Conservation (phyloP, 2,113 vertebrate species). For the Pionites leucogaster region DNA sequence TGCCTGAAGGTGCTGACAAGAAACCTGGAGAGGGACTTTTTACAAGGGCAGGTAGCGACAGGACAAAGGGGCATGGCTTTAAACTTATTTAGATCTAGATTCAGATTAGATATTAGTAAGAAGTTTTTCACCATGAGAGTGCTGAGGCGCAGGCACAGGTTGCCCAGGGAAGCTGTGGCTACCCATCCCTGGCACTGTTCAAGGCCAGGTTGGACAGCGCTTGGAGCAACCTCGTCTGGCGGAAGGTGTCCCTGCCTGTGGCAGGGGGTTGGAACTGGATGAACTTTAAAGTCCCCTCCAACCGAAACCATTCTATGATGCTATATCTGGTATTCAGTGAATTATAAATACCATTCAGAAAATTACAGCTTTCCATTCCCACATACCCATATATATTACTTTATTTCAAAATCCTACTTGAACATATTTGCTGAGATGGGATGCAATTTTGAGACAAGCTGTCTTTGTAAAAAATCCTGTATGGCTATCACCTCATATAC, state of each 20-base stretch:
- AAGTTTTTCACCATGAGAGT: not conserved
- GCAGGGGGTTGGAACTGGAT: not conserved
- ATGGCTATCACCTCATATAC: constrained; percentile 41
- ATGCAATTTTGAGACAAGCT: not conserved
- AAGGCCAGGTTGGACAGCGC: not conserved
- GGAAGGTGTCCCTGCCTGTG: not conserved
- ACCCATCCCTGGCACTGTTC: not conserved
- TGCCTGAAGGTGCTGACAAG: not conserved
- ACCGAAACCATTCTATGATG: not conserved
- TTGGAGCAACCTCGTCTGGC: not conserved
- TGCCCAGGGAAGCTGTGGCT: not conserved
- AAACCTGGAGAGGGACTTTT: not conserved
- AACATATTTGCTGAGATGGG: not conserved
- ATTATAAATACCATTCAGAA: not conserved
- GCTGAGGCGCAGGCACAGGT: not conserved
- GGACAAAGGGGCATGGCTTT: not conserved
- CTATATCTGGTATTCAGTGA: not conserved
- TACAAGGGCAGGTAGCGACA: not conserved
- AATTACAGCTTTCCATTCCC: not conserved
- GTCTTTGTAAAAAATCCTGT: constrained; percentile 21
- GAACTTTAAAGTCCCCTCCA: not conserved
- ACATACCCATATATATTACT: not conserved
- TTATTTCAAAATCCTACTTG: not conserved
- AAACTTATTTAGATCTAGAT: not conserved
- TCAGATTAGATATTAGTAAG: not conserved